phyloP scores from a whole-genome alignment of 2,888 invertebrate genomes.

The Tetanocera ferruginea region DNA sequence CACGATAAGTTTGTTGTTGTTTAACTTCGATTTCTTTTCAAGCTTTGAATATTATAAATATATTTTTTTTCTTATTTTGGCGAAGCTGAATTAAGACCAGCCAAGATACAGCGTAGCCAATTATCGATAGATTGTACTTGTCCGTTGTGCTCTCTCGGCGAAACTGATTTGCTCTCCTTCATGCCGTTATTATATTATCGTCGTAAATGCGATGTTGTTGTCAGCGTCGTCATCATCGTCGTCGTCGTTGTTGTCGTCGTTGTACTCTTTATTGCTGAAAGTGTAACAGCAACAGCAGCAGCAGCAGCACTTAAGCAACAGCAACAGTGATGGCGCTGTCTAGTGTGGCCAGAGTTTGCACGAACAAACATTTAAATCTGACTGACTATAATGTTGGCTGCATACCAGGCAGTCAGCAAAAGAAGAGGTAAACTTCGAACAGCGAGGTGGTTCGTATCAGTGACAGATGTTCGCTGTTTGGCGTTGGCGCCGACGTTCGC shows the following conservation, averaged over 20 bases:
- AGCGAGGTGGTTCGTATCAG: background rate
- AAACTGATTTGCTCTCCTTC: conserved; percentile 41
- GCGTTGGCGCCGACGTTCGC: background rate
- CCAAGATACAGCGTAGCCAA: conserved; percentile 21
- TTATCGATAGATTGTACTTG: conserved; percentile 33
- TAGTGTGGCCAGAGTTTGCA: background rate
- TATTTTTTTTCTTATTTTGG: background rate
- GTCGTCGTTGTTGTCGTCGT: conserved; percentile 6
- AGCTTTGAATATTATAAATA: background rate
- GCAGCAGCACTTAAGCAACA: conserved; percentile 2
- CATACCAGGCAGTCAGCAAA: conserved; percentile 31
- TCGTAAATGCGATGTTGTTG: conserved; percentile 6
- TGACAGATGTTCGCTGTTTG: conserved; percentile 18
- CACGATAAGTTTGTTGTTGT: background rate
- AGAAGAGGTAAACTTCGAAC: background rate
- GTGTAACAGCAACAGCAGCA: conserved; percentile 7
- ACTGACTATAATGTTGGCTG: conserved; percentile 7
- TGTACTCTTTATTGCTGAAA: conserved; percentile 25
- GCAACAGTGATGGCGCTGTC: background rate
- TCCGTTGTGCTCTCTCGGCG: conserved; percentile 38
- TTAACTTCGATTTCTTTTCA: background rate
- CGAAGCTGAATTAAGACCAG: background rate
- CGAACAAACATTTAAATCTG: background rate
- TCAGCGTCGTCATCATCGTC: conserved; percentile 8
- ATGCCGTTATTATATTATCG: conserved; percentile 35